Evolutionary conservation across 2,113 vertebrate genomes (phyloP).

Genomic region (Cercocebus atys): DNA sequence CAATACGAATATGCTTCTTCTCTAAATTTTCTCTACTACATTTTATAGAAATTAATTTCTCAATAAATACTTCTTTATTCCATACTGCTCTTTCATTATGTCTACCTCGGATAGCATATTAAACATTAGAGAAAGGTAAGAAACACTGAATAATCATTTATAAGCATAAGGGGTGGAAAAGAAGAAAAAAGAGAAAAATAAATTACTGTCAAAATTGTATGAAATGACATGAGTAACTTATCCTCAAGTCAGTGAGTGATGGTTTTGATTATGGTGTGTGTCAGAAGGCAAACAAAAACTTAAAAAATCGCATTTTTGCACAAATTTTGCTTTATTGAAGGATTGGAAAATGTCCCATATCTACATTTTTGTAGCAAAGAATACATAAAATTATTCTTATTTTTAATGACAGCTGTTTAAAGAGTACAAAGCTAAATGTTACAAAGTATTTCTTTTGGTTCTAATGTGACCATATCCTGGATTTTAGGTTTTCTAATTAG

Average conservation of each 20-base stretch:
- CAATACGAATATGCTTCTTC: background rate
- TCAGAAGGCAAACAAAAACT: background rate
- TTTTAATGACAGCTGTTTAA: constrained; percentile 8
- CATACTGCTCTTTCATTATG: background rate
- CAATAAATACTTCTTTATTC: background rate
- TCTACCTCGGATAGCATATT: background rate
- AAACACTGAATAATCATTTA: background rate
- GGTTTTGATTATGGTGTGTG: background rate
- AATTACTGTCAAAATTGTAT: background rate
- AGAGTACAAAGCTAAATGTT: background rate
- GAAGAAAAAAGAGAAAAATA: background rate
- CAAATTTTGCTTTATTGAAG: background rate
- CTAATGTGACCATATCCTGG: background rate
- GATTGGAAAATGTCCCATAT: background rate
- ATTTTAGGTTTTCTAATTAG: background rate
- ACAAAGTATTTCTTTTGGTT: background rate
- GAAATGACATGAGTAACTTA: background rate
- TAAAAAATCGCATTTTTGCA: background rate
- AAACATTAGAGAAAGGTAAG: background rate
- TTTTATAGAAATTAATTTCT: constrained; percentile 32
- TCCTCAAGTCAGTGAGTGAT: background rate
- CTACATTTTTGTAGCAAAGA: background rate
- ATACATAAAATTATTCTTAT: background rate
- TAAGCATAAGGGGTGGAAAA: background rate
- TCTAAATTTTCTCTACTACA: background rate